Conservation (phyloP, 2,113 vertebrate species). For the Silurus meridionalis region DNA sequence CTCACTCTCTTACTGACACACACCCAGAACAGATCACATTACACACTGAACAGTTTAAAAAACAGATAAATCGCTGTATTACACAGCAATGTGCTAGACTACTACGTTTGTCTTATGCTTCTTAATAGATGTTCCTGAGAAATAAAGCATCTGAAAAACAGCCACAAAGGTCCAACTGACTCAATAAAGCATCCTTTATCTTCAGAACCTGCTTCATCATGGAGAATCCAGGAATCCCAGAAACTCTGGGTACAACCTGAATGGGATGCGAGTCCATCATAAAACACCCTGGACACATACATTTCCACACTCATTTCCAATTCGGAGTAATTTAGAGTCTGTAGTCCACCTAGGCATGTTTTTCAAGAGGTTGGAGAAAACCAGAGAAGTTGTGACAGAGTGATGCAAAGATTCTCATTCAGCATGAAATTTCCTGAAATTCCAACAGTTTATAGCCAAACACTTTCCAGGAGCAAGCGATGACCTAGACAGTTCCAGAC, state of each 20-base stretch:
- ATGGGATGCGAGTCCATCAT: neutral
- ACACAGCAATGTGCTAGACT: neutral
- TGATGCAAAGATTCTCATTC: too few species aligned
- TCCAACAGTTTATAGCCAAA: neutral
- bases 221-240: neutral
- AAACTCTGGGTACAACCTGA: neutral
- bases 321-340: neutral
- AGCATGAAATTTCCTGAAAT: neutral
- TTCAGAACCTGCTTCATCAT: neutral
- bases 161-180: neutral
- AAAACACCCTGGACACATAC: neutral
- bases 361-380: neutral
- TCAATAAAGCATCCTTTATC: neutral
- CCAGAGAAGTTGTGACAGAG: neutral
- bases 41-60: neutral
- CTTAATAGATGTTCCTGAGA: neutral
- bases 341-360: neutral
- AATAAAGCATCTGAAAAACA: conserved; percentile 9
- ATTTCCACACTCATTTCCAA: neutral
- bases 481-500: neutral
- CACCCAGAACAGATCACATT: neutral
- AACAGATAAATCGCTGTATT: neutral
- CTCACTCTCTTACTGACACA: neutral
- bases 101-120: too few species aligned
- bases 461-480: neutral